phyloP scores from a whole-genome alignment of 2,888 invertebrate species.

The Netelia inedita region DNA sequence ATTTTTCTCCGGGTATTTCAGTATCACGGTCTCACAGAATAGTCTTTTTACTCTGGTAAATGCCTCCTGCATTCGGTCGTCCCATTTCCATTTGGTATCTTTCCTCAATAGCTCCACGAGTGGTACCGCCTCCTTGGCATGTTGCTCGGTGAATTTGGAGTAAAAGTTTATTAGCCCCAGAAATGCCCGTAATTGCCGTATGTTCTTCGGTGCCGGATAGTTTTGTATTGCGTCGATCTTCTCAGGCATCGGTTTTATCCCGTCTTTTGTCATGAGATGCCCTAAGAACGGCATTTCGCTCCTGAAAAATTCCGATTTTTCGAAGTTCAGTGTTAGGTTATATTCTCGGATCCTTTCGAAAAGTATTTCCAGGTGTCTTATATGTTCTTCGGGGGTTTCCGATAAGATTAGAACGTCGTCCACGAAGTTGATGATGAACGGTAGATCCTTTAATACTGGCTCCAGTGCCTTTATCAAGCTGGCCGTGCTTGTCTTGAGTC shows the following conservation, averaged over 20 bases:
- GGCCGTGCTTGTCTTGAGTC: not conserved
- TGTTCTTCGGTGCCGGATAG: slow-evolving; percentile 34
- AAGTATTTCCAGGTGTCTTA: slow-evolving; percentile 41
- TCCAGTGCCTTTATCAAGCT: not conserved
- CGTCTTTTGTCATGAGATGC: slow-evolving; percentile 67
- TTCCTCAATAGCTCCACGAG: slow-evolving; percentile 1
- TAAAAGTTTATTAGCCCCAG: slow-evolving; percentile 57
- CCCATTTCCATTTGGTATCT: slow-evolving; percentile 23
- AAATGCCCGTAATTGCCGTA: not conserved
- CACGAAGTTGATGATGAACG: slow-evolving; percentile 3
- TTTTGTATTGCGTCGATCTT: slow-evolving; percentile 49
- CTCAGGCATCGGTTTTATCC: slow-evolving; percentile 54
- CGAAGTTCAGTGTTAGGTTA: slow-evolving; percentile 72
- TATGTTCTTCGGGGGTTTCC: not conserved
- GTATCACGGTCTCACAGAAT: not conserved
- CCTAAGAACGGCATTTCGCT: slow-evolving; percentile 74
- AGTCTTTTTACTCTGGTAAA: not conserved
- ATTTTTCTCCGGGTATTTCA: not conserved
- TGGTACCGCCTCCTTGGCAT: slow-evolving; percentile 35
- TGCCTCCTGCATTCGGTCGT: not conserved
- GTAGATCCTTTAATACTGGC: not conserved
- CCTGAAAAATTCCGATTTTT: slow-evolving; percentile 73
- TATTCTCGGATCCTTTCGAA: slow-evolving; percentile 18
- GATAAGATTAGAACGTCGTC: slow-evolving; percentile 28
- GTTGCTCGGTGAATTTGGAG: slow-evolving; percentile 55